Conservation (phyloP, 2,888 invertebrate genomes). For the Ametastegia equiseti region DNA sequence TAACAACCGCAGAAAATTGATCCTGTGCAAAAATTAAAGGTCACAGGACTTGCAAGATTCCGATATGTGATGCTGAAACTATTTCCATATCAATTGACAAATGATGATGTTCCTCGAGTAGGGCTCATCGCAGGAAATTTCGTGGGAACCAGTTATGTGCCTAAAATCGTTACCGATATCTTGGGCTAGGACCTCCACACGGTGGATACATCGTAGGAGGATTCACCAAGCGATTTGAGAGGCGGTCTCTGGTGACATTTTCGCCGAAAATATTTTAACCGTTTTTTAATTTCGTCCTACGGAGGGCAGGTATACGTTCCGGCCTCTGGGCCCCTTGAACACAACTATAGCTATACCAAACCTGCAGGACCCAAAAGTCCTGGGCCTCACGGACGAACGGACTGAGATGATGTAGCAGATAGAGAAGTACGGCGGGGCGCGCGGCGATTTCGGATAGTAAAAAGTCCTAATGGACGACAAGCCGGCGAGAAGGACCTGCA, state of each 20-base stretch:
- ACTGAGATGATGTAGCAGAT: constrained; percentile 43
- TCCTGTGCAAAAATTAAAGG: no score
- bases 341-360: neutral
- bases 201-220: neutral
- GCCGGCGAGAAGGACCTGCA: constrained; percentile 52
- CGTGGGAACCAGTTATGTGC: constrained; percentile 26
- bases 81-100: neutral
- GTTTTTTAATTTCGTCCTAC: constrained; percentile 50
- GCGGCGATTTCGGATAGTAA: constrained; percentile 60
- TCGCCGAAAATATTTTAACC: constrained; percentile 52
- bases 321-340: no score
- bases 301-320: constrained; percentile 42
- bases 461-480: constrained; percentile 66
- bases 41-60: no score
- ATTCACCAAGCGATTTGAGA: constrained; percentile 28
- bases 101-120: neutral
- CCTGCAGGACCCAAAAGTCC: constrained; percentile 9
- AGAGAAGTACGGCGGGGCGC: constrained; percentile 59
- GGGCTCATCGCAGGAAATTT: neutral
- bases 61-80: no score
- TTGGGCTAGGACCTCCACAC: neutral
- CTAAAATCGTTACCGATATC: neutral
- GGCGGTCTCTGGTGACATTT: constrained; percentile 52
- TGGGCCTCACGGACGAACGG: constrained; percentile 42
- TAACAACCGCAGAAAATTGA: no score